These are phyloP conservation scores for Dasysyrphus albostriatus DNA, from an alignment of 2,888 invertebrate species.

Conservation along the genomic window DNA sequence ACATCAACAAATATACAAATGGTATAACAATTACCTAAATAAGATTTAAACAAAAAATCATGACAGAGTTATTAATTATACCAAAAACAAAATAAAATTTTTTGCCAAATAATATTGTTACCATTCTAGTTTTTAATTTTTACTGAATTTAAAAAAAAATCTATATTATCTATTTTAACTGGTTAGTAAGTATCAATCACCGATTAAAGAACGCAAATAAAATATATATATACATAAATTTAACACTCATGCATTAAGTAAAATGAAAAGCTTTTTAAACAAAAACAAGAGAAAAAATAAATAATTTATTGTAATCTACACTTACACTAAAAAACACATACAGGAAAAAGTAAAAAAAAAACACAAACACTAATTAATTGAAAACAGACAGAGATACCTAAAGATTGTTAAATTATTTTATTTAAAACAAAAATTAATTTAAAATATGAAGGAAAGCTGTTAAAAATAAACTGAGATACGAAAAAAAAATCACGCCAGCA, in stretches of 20 bases:
- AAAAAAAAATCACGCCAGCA: slow-evolving; percentile 47
- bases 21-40: slow-evolving; percentile 28
- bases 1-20: slow-evolving; percentile 42
- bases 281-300: slow-evolving; percentile 8
- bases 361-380: slow-evolving; percentile 25
- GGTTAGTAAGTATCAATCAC: slow-evolving; percentile 67
- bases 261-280: slow-evolving; percentile 54
- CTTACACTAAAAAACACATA: slow-evolving; percentile 33
- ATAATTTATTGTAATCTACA: slow-evolving; percentile 52
- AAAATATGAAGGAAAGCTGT: slow-evolving; percentile 19
- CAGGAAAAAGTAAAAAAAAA: slow-evolving; percentile 5
- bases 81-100: slow-evolving; percentile 19
- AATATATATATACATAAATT: slow-evolving; percentile 26
- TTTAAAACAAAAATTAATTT: slow-evolving; percentile 32
- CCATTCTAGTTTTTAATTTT: slow-evolving; percentile 60
- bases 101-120: slow-evolving; percentile 70
- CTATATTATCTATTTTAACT: slow-evolving; percentile 59
- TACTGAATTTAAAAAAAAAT: slow-evolving; percentile 48
- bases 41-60: neutral
- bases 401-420: slow-evolving; percentile 59
- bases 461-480: slow-evolving; percentile 42
- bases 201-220: slow-evolving; percentile 64
- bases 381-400: slow-evolving; percentile 63
- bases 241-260: slow-evolving; percentile 53
- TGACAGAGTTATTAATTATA: slow-evolving; percentile 18